These are phyloP conservation scores for Meriones psammophilus DNA, from an alignment of 2,797 vertebrate genomes.

Conservation along the genomic window DNA sequence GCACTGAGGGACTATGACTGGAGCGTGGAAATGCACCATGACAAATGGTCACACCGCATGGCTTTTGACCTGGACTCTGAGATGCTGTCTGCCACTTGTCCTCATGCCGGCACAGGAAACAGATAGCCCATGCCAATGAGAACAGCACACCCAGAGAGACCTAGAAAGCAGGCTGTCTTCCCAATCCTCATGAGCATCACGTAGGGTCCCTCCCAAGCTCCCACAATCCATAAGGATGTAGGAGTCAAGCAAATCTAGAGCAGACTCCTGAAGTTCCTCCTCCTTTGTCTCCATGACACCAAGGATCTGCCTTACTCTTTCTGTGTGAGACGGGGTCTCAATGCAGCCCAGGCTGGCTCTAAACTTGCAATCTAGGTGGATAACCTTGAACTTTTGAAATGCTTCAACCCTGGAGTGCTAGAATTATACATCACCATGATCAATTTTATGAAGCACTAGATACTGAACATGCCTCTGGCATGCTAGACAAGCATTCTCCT, in stretches of 20 bases:
- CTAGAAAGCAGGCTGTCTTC: neutral
- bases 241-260: neutral
- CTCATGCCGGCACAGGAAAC: conserved; percentile 27
- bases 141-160: neutral
- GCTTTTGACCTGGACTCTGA: neutral
- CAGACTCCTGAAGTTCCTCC: neutral
- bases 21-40: conserved; percentile 5
- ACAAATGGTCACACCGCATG: conserved; percentile 69
- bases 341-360: neutral
- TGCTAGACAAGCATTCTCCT: neutral
- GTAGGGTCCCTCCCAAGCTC: neutral
- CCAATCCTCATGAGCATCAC: neutral
- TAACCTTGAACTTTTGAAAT: neutral
- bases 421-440: neutral
- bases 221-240: neutral
- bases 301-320: neutral
- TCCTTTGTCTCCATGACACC: neutral
- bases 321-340: neutral
- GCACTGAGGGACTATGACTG: neutral
- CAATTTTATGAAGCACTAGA: neutral
- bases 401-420: neutral
- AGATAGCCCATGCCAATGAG: neutral
- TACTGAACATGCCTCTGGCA: neutral
- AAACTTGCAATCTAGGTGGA: neutral
- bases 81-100: conserved; percentile 26